Base-by-base conservation (phyloP, 2,797 vertebrate genomes). In the Spizella passerina region DNA sequence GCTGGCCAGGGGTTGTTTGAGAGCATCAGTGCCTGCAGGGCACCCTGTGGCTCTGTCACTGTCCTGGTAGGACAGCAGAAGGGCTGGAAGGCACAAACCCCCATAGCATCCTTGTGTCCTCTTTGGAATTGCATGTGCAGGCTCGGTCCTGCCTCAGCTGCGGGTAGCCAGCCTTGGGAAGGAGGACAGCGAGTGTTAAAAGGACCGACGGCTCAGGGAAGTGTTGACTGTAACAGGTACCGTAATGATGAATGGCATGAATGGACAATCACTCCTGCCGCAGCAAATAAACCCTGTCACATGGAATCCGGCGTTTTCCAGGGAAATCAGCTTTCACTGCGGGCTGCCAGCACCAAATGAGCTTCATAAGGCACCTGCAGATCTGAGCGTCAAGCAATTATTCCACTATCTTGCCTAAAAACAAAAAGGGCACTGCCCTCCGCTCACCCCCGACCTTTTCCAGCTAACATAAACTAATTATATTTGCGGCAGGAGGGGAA, bases 401-500 rank as follows among this genome's bases (percentile, higher is more conserved):
- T 99, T 98, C 97, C 98, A 98, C 98, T 98, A 98, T 99, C 98
- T 99, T 99, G 98, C 98, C 98, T 98, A 98, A 99, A 98, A 98
- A 98, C 97, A 98, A 99, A 98, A 98, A 98, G 98, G 97, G 97
- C 97, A 97, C 97, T 98, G 98, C 98, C 98, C 99, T 98, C 97
- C 95, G 86, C 94, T 97, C 98, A 97, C 99, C 99, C 98, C 97
- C 98, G 98, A 99, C 99, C 99, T 99, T 98, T 98, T 98, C 97
- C 98, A 98, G 99, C 98, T 98, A 99, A 99, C 98, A 98, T 99
- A 99, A 99, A 99, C 99, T 99, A 99, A 99, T 99, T 99, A 99
- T 98, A 98, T 98, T 98, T 98, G 96, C 85, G 82, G 95, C 84
- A 84, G 95, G 94, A 95, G 96, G 92, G 90, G 90, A 95, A 93